Evolutionary conservation across 2,797 vertebrate species (phyloP).

Genomic region (Acrossocheilus wenchowensis): DNA sequence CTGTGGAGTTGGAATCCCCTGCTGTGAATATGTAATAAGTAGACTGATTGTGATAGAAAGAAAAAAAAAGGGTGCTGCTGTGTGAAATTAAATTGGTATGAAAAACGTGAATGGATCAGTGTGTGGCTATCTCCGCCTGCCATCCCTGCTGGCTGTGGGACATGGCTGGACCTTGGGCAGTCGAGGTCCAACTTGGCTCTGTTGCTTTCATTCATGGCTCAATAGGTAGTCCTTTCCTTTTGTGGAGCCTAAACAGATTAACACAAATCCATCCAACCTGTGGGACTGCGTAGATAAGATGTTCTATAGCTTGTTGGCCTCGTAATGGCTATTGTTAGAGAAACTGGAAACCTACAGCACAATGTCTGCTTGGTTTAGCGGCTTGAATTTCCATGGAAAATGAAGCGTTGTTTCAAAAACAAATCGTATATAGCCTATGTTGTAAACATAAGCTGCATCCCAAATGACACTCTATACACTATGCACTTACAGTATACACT

Average conservation of each 20-base stretch:
- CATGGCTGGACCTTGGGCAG: conserved; percentile 47
- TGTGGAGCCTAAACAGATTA: conserved; percentile 56
- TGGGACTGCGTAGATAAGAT: conserved; percentile 47
- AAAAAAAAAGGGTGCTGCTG: conserved; percentile 1
- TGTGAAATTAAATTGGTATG: conserved; percentile 56
- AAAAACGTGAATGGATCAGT: conserved; percentile 51
- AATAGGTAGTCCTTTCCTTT: conserved; percentile 40
- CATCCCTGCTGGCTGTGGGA: conserved; percentile 49
- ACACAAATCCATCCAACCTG: conserved; percentile 43
- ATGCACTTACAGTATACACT: no score
- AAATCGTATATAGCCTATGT: not conserved
- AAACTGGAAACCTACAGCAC: conserved; percentile 26
- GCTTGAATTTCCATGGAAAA: not conserved
- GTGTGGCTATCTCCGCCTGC: conserved; percentile 45
- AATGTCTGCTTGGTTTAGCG: not conserved
- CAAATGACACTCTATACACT: not conserved
- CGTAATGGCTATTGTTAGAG: conserved; percentile 48
- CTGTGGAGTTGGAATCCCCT: conserved; percentile 34
- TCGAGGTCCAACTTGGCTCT: conserved; percentile 39
- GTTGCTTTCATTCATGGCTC: conserved; percentile 50
- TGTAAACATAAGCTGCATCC: not conserved
- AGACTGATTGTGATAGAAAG: conserved; percentile 18
- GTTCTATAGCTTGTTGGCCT: conserved; percentile 38
- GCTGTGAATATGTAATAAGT: conserved; percentile 53
- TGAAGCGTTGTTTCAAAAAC: not conserved